phyloP scores from a whole-genome alignment of 2,113 vertebrate genomes.

The Mohoua ochrocephala region DNA sequence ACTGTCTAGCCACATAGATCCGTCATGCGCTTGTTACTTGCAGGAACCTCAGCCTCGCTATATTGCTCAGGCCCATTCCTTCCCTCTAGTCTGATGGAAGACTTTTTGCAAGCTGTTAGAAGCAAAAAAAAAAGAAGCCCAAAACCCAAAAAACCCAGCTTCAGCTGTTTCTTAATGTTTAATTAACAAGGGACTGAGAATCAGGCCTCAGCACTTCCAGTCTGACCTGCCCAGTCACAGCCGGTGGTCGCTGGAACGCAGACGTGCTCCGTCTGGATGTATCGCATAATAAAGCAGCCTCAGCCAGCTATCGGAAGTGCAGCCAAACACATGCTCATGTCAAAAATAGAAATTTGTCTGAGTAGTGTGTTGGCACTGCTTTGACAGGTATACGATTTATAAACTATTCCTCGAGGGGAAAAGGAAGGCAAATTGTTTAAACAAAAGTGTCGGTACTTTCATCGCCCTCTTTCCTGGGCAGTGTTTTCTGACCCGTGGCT shows the following conservation, averaged over 20 bases:
- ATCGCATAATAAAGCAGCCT: background rate
- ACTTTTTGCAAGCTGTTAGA: background rate
- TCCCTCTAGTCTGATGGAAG: background rate
- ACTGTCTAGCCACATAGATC: background rate
- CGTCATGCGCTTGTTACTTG: rapidly evolving
- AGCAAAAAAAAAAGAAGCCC: background rate
- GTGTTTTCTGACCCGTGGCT: background rate
- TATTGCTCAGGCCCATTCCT: background rate
- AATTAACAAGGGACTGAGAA: background rate
- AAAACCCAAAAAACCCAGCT: background rate
- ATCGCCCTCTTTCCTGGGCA: background rate
- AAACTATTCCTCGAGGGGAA: background rate
- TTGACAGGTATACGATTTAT: background rate
- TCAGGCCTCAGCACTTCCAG: background rate
- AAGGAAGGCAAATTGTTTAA: constrained; percentile 16
- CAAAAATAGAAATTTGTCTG: constrained; percentile 12
- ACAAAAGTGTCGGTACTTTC: background rate
- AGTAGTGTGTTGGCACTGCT: background rate
- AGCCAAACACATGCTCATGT: constrained; percentile 29
- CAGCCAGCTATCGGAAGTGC: background rate
- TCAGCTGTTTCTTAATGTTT: background rate
- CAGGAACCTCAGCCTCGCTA: background rate
- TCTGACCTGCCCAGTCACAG: background rate
- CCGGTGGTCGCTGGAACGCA: rapidly evolving
- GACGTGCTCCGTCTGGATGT: background rate